phyloP scores from a whole-genome alignment of 2,113 vertebrate species.

The Leucopsar rothschildi region DNA sequence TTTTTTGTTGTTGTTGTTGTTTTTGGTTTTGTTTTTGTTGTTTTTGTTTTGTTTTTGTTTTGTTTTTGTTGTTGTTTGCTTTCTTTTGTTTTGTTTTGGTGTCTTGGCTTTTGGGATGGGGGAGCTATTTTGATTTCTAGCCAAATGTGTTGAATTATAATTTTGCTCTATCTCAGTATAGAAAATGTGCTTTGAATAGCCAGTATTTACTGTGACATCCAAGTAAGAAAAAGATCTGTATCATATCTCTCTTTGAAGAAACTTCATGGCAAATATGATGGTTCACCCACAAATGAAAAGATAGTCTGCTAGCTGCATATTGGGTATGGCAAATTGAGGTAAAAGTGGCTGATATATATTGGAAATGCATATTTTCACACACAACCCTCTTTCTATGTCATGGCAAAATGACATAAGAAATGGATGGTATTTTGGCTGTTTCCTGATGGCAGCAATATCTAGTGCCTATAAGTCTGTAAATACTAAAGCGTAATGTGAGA shows the following conservation, averaged over 20 bases:
- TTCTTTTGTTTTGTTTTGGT: background rate
- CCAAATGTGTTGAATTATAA: slow-evolving; percentile 8
- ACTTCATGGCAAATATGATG: background rate
- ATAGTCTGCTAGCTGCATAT: background rate
- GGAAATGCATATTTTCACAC: background rate
- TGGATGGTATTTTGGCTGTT: background rate
- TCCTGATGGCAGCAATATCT: background rate
- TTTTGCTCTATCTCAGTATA: background rate
- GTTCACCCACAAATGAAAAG: background rate
- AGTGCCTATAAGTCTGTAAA: background rate
- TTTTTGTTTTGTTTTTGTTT: too few relatives aligned
- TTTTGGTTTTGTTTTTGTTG: too few relatives aligned
- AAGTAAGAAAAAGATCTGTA: background rate
- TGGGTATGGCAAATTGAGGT: background rate
- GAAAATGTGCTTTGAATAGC: background rate
- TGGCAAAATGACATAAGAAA: background rate
- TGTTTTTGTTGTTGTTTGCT: too few relatives aligned
- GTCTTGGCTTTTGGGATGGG: slow-evolving; percentile 13
- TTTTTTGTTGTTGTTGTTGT: too few relatives aligned
- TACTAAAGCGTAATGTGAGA: background rate
- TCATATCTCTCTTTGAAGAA: background rate
- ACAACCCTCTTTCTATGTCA: background rate
- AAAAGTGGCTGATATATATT: background rate
- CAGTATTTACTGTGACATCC: background rate
- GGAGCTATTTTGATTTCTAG: slow-evolving; percentile 10